Percentiles rank a stretch among this genome's conserved stretches.
Evolutionary conservation across 2,797 vertebrate species (phyloP).

Genomic region (Meriones psammophilus): DNA sequence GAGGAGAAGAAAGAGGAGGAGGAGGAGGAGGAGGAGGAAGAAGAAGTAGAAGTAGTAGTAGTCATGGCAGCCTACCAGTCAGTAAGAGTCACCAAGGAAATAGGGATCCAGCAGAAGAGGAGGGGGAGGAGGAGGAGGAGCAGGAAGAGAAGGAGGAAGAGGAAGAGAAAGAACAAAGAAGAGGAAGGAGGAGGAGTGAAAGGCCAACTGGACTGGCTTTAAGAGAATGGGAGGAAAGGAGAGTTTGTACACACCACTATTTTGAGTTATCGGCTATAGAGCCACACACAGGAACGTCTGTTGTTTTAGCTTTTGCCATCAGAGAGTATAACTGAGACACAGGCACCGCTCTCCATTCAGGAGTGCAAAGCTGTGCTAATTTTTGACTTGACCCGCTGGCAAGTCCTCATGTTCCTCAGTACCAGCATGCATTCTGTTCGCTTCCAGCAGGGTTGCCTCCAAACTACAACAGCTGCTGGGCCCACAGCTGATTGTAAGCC

Average conservation of each 20-base stretch:
- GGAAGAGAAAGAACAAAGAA: no score
- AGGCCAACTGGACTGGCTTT: background rate
- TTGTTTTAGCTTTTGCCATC: background rate
- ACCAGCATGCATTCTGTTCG: background rate
- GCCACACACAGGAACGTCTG: background rate
- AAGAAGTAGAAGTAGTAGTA: no score
- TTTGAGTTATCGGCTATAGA: background rate
- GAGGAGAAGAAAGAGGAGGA: no score
- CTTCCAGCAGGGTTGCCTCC: background rate
- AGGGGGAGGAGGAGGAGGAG: no score
- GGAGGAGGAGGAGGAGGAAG: no score
- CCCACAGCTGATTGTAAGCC: background rate
- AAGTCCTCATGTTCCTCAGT: conserved; percentile 11
- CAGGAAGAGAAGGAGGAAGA: no score
- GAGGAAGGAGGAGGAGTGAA: no score
- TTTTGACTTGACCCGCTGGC: background rate
- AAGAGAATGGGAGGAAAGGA: background rate
- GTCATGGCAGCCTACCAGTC: no score
- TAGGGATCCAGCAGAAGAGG: no score
- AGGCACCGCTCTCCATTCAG: background rate
- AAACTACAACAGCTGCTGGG: background rate
- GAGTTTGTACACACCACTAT: background rate
- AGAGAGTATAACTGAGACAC: background rate
- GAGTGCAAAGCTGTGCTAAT: conserved; percentile 45
- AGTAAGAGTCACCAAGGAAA: no score